Conservation (phyloP, 2,888 invertebrate species). For the Acanthococcus lagerstroemiae region DNA sequence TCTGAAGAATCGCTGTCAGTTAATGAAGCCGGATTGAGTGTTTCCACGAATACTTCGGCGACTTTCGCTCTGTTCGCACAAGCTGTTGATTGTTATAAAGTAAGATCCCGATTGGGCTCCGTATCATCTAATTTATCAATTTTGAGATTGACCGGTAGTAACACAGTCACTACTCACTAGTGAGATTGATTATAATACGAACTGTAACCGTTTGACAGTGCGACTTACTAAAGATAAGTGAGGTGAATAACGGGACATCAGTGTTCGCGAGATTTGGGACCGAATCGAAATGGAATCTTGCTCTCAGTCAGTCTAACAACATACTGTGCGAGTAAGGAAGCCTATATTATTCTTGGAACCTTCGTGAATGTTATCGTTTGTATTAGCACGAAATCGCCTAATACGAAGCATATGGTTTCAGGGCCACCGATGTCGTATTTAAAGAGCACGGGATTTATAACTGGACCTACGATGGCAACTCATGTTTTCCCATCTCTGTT, state of each 20-base stretch:
- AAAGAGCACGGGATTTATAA: constrained; percentile 43
- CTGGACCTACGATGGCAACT: constrained; percentile 38
- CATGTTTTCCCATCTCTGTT: too few relatives aligned
- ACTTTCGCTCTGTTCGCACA: constrained; percentile 32
- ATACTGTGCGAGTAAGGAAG: background rate
- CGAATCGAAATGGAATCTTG: constrained; percentile 30
- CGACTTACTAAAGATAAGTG: constrained; percentile 37
- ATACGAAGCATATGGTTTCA: background rate
- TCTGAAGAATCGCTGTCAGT: background rate
- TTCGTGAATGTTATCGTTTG: background rate
- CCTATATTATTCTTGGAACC: background rate
- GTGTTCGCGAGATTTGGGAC: constrained; percentile 40
- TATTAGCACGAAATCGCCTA: too few relatives aligned
- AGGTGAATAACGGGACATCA: constrained; percentile 36
- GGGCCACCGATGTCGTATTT: constrained; percentile 32
- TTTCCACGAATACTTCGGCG: background rate
- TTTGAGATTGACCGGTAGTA: background rate
- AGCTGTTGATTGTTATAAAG: constrained; percentile 34
- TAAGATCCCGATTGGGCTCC: background rate
- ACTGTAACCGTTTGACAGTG: constrained; percentile 39
- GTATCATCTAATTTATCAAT: background rate
- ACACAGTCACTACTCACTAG: background rate
- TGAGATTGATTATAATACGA: background rate
- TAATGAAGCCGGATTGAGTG: background rate
- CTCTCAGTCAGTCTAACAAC: background rate